Evolutionary conservation across 2,113 vertebrate species (phyloP).

Genomic region (Myocastor coypus): DNA sequence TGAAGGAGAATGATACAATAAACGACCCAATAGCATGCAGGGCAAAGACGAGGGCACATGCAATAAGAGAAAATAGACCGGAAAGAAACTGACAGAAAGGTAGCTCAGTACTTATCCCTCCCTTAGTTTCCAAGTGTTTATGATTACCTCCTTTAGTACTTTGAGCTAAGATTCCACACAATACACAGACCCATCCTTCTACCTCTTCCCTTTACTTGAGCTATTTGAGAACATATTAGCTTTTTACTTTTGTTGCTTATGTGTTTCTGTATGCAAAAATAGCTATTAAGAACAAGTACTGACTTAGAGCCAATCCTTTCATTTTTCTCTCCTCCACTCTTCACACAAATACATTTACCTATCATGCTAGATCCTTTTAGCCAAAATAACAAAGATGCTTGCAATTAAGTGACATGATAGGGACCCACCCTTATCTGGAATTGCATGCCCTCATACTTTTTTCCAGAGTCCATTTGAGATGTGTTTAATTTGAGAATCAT

Average conservation of each 20-base stretch:
- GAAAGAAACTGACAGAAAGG: neutral
- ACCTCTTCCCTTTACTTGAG: neutral
- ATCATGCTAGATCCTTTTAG: neutral
- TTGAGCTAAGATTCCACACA: neutral
- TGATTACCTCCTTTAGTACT: neutral
- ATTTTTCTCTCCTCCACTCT: neutral
- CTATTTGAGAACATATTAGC: neutral
- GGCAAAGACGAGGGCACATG: neutral
- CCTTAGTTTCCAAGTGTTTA: neutral
- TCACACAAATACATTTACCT: neutral
- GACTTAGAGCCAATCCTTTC: neutral
- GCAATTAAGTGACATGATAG: neutral
- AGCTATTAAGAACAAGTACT: neutral
- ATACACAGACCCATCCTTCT: neutral
- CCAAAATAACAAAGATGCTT: neutral
- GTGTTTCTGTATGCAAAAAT: neutral
- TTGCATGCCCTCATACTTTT: neutral
- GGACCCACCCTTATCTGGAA: neutral
- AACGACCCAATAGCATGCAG: neutral
- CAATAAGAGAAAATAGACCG: neutral
- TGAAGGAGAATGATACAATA: neutral
- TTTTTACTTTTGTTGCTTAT: neutral
- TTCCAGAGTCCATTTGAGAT: neutral
- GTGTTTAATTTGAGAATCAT: neutral
- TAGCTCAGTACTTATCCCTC: neutral